Conservation (phyloP, 2,797 vertebrate species). For the Hybognathus amarus region DNA sequence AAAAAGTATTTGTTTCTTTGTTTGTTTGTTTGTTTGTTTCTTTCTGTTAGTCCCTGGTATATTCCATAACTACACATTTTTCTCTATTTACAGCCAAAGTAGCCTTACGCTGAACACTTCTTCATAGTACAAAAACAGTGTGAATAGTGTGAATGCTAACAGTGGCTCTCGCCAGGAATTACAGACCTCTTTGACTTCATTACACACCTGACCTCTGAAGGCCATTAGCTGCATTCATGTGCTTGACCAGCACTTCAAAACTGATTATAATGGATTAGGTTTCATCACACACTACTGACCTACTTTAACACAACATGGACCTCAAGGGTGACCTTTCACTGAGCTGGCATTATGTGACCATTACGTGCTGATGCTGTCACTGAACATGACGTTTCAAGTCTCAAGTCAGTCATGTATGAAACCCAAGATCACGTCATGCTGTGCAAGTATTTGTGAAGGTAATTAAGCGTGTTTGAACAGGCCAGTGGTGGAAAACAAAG, state of each 20-base stretch:
- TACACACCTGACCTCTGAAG: not conserved
- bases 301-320: not conserved
- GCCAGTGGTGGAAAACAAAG: slow-evolving; percentile 1
- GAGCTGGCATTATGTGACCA: not conserved
- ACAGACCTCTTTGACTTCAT: not conserved
- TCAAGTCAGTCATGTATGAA: not conserved
- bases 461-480: not conserved
- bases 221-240: not conserved
- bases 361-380: not conserved
- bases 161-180: not conserved
- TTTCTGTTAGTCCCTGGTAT: too few relatives aligned
- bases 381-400: not conserved
- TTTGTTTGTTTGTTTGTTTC: too few relatives aligned
- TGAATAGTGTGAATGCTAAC: not conserved
- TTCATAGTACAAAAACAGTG: not conserved
- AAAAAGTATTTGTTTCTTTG: too few relatives aligned
- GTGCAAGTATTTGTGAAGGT: not conserved
- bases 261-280: not conserved
- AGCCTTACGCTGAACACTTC: not conserved
- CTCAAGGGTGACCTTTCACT: not conserved
- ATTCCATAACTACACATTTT: too few relatives aligned
- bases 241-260: not conserved
- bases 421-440: not conserved
- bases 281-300: not conserved
- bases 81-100: too few relatives aligned